These are phyloP conservation scores for Cotesia congregata DNA, from an alignment of 2,888 invertebrate genomes.

Conservation along the genomic window DNA sequence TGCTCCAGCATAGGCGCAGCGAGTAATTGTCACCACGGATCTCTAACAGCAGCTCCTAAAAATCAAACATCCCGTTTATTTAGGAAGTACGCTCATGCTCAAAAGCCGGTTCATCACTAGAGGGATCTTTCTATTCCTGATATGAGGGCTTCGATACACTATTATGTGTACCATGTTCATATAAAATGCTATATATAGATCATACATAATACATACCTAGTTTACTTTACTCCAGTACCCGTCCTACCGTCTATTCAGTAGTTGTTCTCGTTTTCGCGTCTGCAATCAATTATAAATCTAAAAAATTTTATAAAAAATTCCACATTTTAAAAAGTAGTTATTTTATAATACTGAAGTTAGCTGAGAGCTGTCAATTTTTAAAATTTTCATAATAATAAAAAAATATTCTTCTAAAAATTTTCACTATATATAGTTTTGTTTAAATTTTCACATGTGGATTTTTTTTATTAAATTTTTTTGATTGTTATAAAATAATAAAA, in stretches of 20 bases:
- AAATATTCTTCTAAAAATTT: too few relatives aligned
- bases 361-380: too few relatives aligned
- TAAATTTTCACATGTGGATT: too few relatives aligned
- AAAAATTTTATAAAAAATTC: too few relatives aligned
- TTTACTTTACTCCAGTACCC: background rate
- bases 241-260: background rate
- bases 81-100: conserved; percentile 30
- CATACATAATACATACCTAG: background rate
- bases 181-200: background rate
- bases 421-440: too few relatives aligned
- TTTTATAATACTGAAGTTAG: too few relatives aligned
- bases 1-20: conserved; percentile 28
- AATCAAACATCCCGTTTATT: background rate
- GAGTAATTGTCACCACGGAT: background rate
- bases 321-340: too few relatives aligned
- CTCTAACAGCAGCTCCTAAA: too few relatives aligned
- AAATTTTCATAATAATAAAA: too few relatives aligned
- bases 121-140: conserved; percentile 25
- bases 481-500: too few relatives aligned
- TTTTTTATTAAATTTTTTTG: too few relatives aligned
- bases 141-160: conserved; percentile 37
- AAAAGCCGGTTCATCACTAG: background rate
- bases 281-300: too few relatives aligned
- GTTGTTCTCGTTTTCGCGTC: background rate
- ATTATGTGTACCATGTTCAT: background rate